A percentile compares a stretch with the other conserved stretches of the same genome.
These are phyloP conservation scores for Amniataba percoides DNA, from an alignment of 2,797 vertebrate species.

Conservation along the genomic window DNA sequence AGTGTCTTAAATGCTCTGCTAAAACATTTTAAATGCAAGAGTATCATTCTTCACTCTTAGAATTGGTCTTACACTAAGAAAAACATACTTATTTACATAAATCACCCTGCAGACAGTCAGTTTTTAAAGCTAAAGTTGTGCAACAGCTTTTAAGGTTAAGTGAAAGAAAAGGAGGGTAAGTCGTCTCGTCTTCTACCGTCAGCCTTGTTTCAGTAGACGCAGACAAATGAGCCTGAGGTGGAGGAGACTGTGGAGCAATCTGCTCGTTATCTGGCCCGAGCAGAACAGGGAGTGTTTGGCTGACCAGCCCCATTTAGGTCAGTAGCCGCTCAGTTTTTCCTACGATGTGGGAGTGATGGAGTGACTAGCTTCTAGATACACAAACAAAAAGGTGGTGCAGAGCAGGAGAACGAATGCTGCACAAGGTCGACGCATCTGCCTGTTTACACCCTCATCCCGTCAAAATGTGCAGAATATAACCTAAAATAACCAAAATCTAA, in stretches of 20 bases:
- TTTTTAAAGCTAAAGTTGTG: slow-evolving; percentile 9
- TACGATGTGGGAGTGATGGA: slow-evolving; percentile 48
- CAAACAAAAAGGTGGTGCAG: slow-evolving; percentile 37
- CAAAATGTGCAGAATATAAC: background rate
- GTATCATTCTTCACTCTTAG: slow-evolving; percentile 1
- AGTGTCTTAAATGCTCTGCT: background rate
- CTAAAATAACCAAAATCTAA: background rate
- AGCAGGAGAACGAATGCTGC: background rate
- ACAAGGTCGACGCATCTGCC: background rate
- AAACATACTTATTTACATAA: slow-evolving; percentile 28
- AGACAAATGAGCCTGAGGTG: slow-evolving; percentile 40
- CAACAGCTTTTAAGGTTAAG: slow-evolving; percentile 23
- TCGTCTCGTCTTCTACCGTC: slow-evolving; percentile 13
- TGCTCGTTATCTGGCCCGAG: slow-evolving; percentile 46
- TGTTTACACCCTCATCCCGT: background rate
- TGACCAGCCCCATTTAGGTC: slow-evolving; percentile 56
- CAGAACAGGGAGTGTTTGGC: slow-evolving; percentile 51
- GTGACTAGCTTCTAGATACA: slow-evolving; percentile 25
- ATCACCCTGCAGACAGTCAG: background rate
- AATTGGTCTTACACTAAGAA: background rate
- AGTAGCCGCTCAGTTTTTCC: slow-evolving; percentile 69
- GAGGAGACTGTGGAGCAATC: slow-evolving; percentile 39
- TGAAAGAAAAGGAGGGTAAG: slow-evolving; percentile 9
- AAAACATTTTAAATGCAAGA: background rate
- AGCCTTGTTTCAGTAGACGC: slow-evolving; percentile 13